phyloP scores from a whole-genome alignment of 2,888 invertebrate genomes.

The Biston betularia region DNA sequence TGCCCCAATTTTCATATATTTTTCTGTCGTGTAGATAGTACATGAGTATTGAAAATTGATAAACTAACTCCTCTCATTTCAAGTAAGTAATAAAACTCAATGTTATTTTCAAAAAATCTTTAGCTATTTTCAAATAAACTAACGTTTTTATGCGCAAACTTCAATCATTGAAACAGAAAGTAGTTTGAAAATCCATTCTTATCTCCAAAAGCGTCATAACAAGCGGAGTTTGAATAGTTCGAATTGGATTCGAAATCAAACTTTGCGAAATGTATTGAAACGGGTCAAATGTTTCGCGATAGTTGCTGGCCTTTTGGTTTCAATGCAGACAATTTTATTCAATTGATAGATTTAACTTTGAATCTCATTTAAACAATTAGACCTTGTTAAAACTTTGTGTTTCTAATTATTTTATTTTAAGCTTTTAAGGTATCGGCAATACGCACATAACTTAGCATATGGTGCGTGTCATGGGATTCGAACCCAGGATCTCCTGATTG shows the following conservation, averaged over 20 bases:
- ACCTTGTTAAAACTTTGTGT: neutral
- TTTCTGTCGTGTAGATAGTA: too few relatives aligned
- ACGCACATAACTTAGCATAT: too few relatives aligned
- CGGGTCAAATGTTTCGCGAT: conserved; percentile 49
- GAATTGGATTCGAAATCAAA: conserved; percentile 40
- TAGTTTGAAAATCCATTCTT: conserved; percentile 18
- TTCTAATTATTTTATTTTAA: neutral
- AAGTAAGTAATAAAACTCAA: neutral
- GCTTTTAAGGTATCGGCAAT: too few relatives aligned
- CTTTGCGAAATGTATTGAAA: conserved; percentile 45
- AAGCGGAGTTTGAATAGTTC: conserved; percentile 50
- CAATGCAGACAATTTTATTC: conserved; percentile 48
- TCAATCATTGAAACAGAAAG: conserved; percentile 18
- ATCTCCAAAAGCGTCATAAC: conserved; percentile 32
- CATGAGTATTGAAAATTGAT: too few relatives aligned
- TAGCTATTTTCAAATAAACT: conserved; percentile 4
- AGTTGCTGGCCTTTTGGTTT: conserved; percentile 32
- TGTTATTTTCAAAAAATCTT: neutral
- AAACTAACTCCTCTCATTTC: too few relatives aligned
- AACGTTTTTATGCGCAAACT: conserved; percentile 10
- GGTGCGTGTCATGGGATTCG: too few relatives aligned
- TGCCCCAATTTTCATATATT: too few relatives aligned
- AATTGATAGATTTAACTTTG: conserved; percentile 26
- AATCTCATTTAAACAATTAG: neutral
- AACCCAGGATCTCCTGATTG: too few relatives aligned